Evolutionary conservation across 2,888 invertebrate genomes (phyloP).

Genomic region (Nemotelus pantherinus): DNA sequence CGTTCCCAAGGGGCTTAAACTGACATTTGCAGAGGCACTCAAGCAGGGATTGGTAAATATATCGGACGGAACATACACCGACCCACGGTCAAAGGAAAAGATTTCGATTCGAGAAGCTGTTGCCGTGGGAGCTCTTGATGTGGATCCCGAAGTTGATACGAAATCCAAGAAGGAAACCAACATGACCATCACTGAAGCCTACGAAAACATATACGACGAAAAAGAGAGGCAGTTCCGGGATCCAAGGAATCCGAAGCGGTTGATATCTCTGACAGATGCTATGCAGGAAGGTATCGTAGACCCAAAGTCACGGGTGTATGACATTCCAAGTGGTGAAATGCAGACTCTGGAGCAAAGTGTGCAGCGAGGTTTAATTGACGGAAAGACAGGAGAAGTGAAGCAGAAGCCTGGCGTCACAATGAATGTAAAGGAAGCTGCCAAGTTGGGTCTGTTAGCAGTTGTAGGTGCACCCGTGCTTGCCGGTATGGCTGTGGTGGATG

Average conservation of each 20-base stretch:
- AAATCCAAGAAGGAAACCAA: constrained; percentile 58
- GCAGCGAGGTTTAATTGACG: constrained; percentile 76
- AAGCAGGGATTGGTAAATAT: constrained; percentile 73
- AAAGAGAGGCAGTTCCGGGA: constrained; percentile 74
- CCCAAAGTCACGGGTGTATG: constrained; percentile 78
- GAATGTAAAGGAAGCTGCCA: constrained; percentile 77
- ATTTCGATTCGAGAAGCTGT: constrained; percentile 77
- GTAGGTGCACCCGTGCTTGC: constrained; percentile 89
- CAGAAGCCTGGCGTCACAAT: constrained; percentile 71
- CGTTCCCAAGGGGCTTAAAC: constrained; percentile 72
- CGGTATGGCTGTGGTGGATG: constrained; percentile 85
- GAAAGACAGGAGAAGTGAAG: constrained; percentile 75
- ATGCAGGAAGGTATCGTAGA: constrained; percentile 76
- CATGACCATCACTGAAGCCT: constrained; percentile 74
- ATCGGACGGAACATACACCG: constrained; percentile 72
- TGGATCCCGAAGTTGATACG: constrained; percentile 62
- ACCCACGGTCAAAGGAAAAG: constrained; percentile 74
- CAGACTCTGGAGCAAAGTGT: constrained; percentile 80
- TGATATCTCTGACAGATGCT: constrained; percentile 78
- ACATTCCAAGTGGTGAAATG: constrained; percentile 75
- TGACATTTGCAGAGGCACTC: constrained; percentile 75
- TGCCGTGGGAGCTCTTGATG: constrained; percentile 74
- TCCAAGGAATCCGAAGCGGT: constrained; percentile 71
- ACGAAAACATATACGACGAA: constrained; percentile 74
- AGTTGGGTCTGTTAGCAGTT: constrained; percentile 85